Evolutionary conservation across 2,797 vertebrate genomes (phyloP), one percentile per base, ranked within the genome.

Genomic region (Balearica regulorum): DNA sequence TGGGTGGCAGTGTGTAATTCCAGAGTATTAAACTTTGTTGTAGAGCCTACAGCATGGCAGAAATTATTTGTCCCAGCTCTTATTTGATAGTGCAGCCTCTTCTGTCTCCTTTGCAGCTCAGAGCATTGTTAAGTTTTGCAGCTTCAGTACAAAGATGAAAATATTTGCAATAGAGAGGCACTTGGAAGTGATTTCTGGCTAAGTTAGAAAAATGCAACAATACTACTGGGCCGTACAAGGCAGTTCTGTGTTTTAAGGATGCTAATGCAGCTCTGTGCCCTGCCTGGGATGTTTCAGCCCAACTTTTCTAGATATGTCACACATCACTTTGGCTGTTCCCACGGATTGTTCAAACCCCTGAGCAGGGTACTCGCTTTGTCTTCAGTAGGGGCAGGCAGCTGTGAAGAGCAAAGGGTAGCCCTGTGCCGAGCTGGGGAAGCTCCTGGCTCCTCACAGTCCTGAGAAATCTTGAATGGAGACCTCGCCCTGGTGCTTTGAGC

Each of bases 21-120:
- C 82, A 83, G 54, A 89, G 25, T 58, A 97, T 95, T 96, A 96
- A 97, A 97, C 54, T 70, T n/a, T 78, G 64, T 92, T 83, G 53
- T 81, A 83, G 60, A 95, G 75, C 64, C 66, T 92, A n/a, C 41
- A 82, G 33, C 54, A 25, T 48, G 43, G 41, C 35, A 77, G 48
- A 75, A 51, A n/a, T 83, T 68, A 16, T 29, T 89, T 90, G 53
- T 96, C 57, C 37, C 48, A 22, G 12, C 21, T 90, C 57, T 26
- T 83, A 66, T 39, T 91, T 0, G 0, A 33, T 19, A 86, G 41
- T 46, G n/a, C 6, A 10, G 39, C 46, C 48, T 76, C 43, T 55
- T 87, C 31, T 21, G 49, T 31, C 33, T 61, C 48, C 44, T 83
- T 24, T 37, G 58, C 8, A 16, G 43, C 87, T 92, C 55, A 39